These are phyloP conservation scores for Athalia cordata DNA, from an alignment of 2,888 invertebrate species.

Conservation along the genomic window DNA sequence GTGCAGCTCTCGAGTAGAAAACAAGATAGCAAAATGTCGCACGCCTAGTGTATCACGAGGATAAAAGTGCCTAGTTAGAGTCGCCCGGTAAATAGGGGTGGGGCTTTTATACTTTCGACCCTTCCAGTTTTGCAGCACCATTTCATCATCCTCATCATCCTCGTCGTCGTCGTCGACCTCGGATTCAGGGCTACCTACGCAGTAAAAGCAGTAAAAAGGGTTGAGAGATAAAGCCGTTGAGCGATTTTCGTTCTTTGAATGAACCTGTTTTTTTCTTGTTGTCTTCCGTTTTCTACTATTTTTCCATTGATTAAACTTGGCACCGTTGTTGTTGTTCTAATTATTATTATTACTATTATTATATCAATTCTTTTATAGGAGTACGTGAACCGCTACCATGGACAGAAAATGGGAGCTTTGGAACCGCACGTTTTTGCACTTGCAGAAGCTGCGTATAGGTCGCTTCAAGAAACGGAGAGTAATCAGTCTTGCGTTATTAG, in stretches of 20 bases:
- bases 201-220: no score
- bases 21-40: not conserved
- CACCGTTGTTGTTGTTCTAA: no score
- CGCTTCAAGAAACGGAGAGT: conserved; percentile 77
- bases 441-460: conserved; percentile 91
- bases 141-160: not conserved
- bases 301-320: conserved; percentile 16
- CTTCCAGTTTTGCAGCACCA: not conserved
- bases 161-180: no score
- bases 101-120: conserved; percentile 31
- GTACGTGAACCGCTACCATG: conserved; percentile 87
- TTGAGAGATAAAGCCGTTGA: no score
- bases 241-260: no score
- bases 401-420: conserved; percentile 86
- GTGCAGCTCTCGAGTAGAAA: not conserved
- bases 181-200: no score
- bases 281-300: conserved; percentile 38
- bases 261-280: not conserved
- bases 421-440: conserved; percentile 94
- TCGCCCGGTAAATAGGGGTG: not conserved
- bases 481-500: conserved; percentile 93
- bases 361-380: conserved; percentile 76
- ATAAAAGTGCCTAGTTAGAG: conserved; percentile 12
- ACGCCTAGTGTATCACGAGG: conserved; percentile 13
- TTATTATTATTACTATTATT: no score